phyloP scores from a whole-genome alignment of 2,797 vertebrate species.

The Limnodromus scolopaceus region DNA sequence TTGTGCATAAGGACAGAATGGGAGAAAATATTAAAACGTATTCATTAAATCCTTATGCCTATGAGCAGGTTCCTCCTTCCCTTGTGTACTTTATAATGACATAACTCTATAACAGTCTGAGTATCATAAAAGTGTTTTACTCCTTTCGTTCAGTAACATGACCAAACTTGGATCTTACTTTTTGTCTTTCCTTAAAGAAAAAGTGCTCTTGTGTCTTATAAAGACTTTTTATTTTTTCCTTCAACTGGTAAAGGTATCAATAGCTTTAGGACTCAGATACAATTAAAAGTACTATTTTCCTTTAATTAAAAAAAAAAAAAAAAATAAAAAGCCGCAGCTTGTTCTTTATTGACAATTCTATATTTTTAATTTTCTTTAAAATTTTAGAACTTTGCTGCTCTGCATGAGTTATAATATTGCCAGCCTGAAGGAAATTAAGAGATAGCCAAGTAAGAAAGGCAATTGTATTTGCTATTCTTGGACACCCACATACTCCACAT shows the following conservation, averaged over 20 bases:
- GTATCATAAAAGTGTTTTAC: not conserved
- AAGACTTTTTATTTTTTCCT: not conserved
- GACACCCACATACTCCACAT: not conserved
- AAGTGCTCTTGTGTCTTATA: not conserved
- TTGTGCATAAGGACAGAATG: not conserved
- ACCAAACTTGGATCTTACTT: not conserved
- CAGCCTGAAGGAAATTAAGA: not conserved
- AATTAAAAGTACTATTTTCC: not conserved
- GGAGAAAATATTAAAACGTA: not conserved
- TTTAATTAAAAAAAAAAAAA: not conserved
- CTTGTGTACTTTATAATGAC: not conserved
- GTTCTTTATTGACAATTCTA: not conserved
- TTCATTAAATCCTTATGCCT: not conserved
- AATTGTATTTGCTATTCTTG: not conserved
- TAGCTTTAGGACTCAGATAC: not conserved
- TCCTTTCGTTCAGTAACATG: not conserved
- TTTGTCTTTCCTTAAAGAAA: not conserved
- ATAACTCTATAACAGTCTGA: not conserved
- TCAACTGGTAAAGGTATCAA: not conserved
- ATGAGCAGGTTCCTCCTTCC: not conserved
- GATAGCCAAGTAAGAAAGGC: not conserved
- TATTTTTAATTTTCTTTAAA: not conserved
- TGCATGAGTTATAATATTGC: not conserved
- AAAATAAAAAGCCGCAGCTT: fast-evolving
- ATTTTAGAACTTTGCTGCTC: not conserved